Base-by-base conservation (phyloP, 2,797 vertebrate genomes). In the Gallirallus australis region DNA sequence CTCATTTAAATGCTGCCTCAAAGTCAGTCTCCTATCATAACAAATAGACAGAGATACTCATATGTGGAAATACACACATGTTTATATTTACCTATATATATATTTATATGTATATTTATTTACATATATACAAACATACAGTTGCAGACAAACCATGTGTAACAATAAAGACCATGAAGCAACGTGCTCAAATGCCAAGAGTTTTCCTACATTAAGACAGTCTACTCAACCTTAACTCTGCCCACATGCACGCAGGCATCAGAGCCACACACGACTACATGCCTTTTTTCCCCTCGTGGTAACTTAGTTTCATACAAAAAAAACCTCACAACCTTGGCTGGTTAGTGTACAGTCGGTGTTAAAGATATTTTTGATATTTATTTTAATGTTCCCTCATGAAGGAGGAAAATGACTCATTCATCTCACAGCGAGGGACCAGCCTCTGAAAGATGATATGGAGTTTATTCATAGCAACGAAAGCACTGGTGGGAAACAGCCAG, bases 1-100 rank as follows among this genome's bases (percentile, higher is more conserved):
- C 65, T 96, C 60, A 93, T 97, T 94, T 95, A 95, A 93, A 96
- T 96, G 83, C 86, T 92, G 79, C 92, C 76, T 91, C 89, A 75
- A 85, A 96, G 77, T 96, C 92, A 91, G 85, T 72, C 89, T 95
- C 54, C 79, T 93, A 89, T 95, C 93, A 93, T 93, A 94, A 96
- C 84, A 97, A 94, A 94, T 86, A 94, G 85, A 92, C 86, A 87
- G 48, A 94, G 70, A 92, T 91, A 94, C 50, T 93, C 73, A 27
- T 88, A 87, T 79, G 89, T 91, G 86, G 82, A 93, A 94, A 82
- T 82, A 66, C 73, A 77, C 82, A 84, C 94, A 75, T 87, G 53
- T 93, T 96, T 94, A 64, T 97, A 96, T 96, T 96, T 96, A 87
- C 89, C 71, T 93, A 66, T 84, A 88, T 75, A 37, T 81, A 85